Conservation (phyloP, 2,113 vertebrate species). For the Chaenogobius annularis region DNA sequence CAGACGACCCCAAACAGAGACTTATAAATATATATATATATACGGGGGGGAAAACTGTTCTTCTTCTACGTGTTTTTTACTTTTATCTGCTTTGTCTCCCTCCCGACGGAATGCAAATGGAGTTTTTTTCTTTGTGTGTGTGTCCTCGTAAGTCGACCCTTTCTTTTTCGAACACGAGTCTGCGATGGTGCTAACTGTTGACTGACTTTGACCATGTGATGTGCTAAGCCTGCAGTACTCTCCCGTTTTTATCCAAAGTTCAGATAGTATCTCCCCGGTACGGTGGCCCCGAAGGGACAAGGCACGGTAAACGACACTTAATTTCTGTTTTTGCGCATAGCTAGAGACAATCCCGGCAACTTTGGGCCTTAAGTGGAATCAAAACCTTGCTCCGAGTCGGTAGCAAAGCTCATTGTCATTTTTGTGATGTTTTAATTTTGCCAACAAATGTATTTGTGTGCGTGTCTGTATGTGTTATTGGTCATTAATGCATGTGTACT, state of each 20-base stretch:
- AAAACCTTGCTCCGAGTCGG: background rate
- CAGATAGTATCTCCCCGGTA: constrained; percentile 28
- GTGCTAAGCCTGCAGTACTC: constrained; percentile 56
- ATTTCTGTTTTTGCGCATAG: background rate
- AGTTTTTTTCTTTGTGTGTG: constrained; percentile 40
- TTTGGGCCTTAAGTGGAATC: background rate
- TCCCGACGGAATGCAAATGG: constrained; percentile 47
- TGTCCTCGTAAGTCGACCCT: constrained; percentile 61
- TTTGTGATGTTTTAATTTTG: too few relatives aligned
- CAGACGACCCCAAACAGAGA: constrained; percentile 35
- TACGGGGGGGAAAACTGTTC: constrained; percentile 32
- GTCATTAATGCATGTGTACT: background rate
- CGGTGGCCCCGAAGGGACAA: constrained; percentile 2
- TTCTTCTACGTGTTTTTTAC: constrained; percentile 46
- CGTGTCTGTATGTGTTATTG: background rate
- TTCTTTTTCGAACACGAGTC: constrained; percentile 39
- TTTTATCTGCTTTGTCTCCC: constrained; percentile 40
- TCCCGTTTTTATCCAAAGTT: constrained; percentile 55
- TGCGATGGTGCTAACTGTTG: constrained; percentile 66
- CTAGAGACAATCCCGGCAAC: background rate
- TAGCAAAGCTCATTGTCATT: background rate
- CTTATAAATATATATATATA: constrained; percentile 22
- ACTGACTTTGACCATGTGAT: constrained; percentile 62
- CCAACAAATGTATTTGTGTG: too few relatives aligned
- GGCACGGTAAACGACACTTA: background rate